Evolutionary conservation across 2,888 invertebrate species (phyloP), one percentile per base, ranked within the genome.

Genomic region (Drosophila kokeensis): DNA sequence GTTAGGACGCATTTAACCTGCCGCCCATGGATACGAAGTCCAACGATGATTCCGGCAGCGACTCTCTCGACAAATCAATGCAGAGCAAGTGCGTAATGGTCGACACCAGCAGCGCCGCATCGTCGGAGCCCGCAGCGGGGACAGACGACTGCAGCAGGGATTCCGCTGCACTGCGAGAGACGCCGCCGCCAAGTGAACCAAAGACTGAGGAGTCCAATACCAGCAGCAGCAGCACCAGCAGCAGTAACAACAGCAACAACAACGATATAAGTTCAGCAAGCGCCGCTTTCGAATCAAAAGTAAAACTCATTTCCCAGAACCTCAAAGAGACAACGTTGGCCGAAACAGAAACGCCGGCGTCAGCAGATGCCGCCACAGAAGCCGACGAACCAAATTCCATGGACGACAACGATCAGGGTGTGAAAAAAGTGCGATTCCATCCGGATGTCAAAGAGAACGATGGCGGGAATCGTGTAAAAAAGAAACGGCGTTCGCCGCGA

Each of bases 1-100:
- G 58, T 77, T 68, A 57, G 54, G 55, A 72, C 61, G 58, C 71
- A 40, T 67, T 67, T 36, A 55, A 63, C 64, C 73, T 73, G 78
- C 73, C 83, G 73, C 73, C 73, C 71, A 92, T 92, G 92, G 92
- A 92, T 83, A 79, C 81, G 54, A 92, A 92, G 75, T 91, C 87
- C 76, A 91, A 89, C 70, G 91, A 91, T 81, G 92, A 92, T 73
- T 91, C 91, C 32, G 90, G 91, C 73, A 91, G 92, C 65, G 91
- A 91, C 77, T 91, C 92, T 68, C 86, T 92, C 79, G 92, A 92
- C 71, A 92, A 90, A 81, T 91, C 92, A 62, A 80, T 92, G 87
- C 92, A 91, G 70, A 82, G 87, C 60, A 92, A 92, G 78, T 92
- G 92, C 66, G 91, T 91, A 67, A 91, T 92, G 77, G 88, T 87